phyloP scores from a whole-genome alignment of 2,888 invertebrate genomes.

The Synergus japonicus region DNA sequence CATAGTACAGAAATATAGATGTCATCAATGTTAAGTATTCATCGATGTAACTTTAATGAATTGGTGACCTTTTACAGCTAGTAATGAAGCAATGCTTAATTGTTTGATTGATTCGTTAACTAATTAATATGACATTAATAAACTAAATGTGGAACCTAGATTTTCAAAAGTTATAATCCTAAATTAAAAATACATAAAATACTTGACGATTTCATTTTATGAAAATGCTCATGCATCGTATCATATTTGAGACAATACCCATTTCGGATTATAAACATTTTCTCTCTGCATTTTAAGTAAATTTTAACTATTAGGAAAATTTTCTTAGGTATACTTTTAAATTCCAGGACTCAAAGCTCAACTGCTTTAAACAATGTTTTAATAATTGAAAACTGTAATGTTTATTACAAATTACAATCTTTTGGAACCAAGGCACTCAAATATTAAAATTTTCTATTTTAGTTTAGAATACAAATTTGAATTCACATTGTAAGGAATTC shows the following conservation, averaged over 20 bases:
- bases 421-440: not conserved
- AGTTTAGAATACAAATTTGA: not conserved
- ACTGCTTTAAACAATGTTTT: not conserved
- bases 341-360: not conserved
- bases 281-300: not conserved
- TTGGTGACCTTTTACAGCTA: slow-evolving; percentile 49
- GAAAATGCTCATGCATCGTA: not conserved
- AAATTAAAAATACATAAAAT: slow-evolving; percentile 48
- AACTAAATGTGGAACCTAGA: slow-evolving; percentile 58
- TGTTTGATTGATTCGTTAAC: slow-evolving; percentile 63
- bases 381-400: too few relatives aligned
- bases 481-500: not conserved
- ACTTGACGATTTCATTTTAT: not conserved
- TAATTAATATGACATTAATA: slow-evolving; percentile 57
- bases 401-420: not conserved
- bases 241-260: too few relatives aligned
- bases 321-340: not conserved
- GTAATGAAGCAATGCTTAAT: slow-evolving; percentile 57
- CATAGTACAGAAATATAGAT: slow-evolving; percentile 65
- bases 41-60: slow-evolving; percentile 62
- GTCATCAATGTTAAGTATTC: slow-evolving; percentile 73
- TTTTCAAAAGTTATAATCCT: slow-evolving; percentile 50
- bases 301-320: not conserved
- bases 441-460: not conserved
- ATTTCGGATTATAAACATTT: not conserved